Evolutionary conservation across 2,888 invertebrate species (phyloP), one percentile per base, ranked within the genome.

Genomic region (Ceraclea dissimilis): DNA sequence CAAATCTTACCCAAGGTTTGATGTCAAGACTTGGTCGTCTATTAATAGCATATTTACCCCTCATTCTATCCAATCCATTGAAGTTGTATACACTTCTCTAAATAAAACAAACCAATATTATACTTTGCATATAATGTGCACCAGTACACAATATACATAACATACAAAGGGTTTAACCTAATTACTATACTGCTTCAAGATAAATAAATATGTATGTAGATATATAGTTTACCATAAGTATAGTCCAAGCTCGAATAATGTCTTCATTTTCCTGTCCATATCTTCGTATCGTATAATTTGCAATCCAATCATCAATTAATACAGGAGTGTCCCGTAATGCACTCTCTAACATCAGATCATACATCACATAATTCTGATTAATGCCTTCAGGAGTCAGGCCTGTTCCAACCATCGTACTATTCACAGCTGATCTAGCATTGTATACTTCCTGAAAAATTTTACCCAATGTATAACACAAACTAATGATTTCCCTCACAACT

Each of bases 351-450:
- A 93, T 90, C 52, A 96, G 79, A 60, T 96, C 93, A 69, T 96
- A 97, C 53, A 96, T 82, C 2, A 90, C 86, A 68, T 95, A 94
- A 71, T 97, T 97, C 70, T 96, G 95, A 69, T 90, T 86, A 54
- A 97, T 97, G 2, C 96, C 97, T 74, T 98, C 97, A 17, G 93
- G 92, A 1, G 95, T 90, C 2, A 97, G 74, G 0, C 97, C 97
- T 1, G 85, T 87, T 2, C 97, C 97, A 33, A 95, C 79, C 88
- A 96, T 86, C 0, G 89, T 87, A 64, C 84, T 86, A 62, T 84
- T 84, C n/a, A 67, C 64, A 64, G 78, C 78, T 2, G 69, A 67
- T 63, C 88, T 79, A 1, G 79, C 83, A 56, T 73, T 67, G 64
- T 85, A 81, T 2, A 87, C 82, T 52, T 83, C 80, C 84, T 85